phyloP scores from a whole-genome alignment of 2,888 invertebrate genomes.

The Rugalucina vietnamica region DNA sequence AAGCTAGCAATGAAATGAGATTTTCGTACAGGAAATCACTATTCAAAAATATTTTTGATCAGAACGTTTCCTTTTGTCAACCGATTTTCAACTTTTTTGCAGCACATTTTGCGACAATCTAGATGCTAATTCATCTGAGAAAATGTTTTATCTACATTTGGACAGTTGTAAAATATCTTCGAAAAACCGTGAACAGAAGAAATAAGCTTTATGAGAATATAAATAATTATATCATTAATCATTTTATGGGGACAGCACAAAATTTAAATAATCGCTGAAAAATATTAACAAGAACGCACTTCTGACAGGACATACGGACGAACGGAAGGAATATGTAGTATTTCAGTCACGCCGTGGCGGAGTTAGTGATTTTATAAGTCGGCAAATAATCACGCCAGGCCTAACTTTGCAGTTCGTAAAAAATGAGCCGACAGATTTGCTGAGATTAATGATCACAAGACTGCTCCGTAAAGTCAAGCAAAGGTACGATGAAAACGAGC shows the following conservation, averaged over 20 bases:
- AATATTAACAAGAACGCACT: constrained; percentile 11
- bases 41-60: too few relatives aligned
- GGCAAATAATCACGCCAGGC: neutral
- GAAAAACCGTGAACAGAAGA: too few relatives aligned
- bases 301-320: neutral
- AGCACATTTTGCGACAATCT: too few relatives aligned
- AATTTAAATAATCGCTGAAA: constrained; percentile 15
- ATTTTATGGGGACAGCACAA: constrained; percentile 8
- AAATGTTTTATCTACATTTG: too few relatives aligned
- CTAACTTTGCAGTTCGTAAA: neutral
- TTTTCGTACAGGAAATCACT: too few relatives aligned
- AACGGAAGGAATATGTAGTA: neutral
- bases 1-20: too few relatives aligned
- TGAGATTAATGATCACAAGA: constrained; percentile 19
- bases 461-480: constrained; percentile 29
- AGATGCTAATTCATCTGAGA: too few relatives aligned
- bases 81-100: too few relatives aligned
- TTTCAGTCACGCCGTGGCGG: constrained; percentile 2
- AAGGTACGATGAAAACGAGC: constrained; percentile 29
- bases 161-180: too few relatives aligned
- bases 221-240: too few relatives aligned
- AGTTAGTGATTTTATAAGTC: constrained; percentile 18
- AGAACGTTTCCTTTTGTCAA: too few relatives aligned
- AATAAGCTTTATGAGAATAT: too few relatives aligned
- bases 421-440: constrained; percentile 11